Conservation (phyloP, 1,140 invertebrate species). For the Pteromalus puparum region DNA sequence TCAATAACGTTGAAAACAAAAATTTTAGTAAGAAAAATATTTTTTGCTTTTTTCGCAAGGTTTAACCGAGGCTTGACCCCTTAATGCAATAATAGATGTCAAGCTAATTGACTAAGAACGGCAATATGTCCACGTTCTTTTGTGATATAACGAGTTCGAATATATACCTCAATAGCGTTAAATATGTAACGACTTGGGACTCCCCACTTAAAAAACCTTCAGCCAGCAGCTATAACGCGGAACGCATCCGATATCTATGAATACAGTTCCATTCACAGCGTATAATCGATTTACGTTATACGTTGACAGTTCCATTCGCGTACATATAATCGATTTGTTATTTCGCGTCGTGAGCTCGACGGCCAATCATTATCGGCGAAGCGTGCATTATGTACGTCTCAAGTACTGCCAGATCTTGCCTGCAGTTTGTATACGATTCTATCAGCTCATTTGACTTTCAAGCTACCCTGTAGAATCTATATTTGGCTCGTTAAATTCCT, state of each 20-base stretch:
- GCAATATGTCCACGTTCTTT: no score
- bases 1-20: no score
- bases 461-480: background rate
- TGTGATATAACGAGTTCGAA: background rate
- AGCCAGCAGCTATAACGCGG: no score
- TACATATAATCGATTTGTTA: slow-evolving; percentile 1
- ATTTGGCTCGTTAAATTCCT: slow-evolving; percentile 42
- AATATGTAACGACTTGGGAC: background rate
- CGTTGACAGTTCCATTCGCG: no score
- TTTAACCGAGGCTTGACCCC: no score
- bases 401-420: background rate
- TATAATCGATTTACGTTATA: no score
- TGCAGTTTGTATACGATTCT: background rate
- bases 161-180: background rate
- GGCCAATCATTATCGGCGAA: slow-evolving; percentile 6
- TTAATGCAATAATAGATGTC: no score
- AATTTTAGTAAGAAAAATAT: no score
- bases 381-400: background rate
- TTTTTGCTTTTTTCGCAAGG: no score
- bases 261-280: background rate
- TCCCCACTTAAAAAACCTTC: background rate
- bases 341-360: background rate
- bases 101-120: no score
- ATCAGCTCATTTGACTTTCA: slow-evolving; percentile 7
- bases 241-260: background rate